phyloP scores from a whole-genome alignment of 2,113 vertebrate genomes.

The Peromyscus californicus region DNA sequence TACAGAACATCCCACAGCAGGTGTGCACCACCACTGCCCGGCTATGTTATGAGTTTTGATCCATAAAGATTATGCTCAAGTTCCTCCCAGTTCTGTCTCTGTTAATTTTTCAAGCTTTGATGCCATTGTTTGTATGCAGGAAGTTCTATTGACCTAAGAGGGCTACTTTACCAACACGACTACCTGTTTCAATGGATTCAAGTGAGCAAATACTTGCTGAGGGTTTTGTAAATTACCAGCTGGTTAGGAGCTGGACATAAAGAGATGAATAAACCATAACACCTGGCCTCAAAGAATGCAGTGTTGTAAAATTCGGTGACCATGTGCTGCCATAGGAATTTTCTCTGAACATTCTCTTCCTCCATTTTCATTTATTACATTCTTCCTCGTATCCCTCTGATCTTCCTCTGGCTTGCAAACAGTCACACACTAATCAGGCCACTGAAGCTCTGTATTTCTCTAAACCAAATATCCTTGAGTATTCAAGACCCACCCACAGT shows the following conservation, averaged over 20 bases:
- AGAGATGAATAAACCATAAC: background rate
- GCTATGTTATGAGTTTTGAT: background rate
- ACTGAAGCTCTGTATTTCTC: background rate
- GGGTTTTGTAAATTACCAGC: background rate
- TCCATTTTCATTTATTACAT: background rate
- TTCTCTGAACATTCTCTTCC: background rate
- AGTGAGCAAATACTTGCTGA: background rate
- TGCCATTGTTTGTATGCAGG: background rate
- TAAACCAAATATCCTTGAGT: background rate
- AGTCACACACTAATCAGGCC: background rate
- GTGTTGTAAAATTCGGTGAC: background rate
- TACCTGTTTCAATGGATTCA: background rate
- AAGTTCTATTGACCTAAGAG: background rate
- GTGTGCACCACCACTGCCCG: too few relatives aligned
- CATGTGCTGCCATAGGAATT: background rate
- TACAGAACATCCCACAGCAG: too few relatives aligned
- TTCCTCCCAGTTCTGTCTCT: background rate
- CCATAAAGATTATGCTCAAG: background rate
- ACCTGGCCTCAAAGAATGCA: background rate
- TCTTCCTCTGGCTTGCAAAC: background rate
- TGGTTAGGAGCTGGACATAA: background rate
- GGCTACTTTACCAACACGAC: background rate
- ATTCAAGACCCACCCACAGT: background rate
- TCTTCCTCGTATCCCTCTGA: background rate
- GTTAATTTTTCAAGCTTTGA: background rate